phyloP scores from a whole-genome alignment of 2,797 vertebrate species.

The Chloroceryle amazona region DNA sequence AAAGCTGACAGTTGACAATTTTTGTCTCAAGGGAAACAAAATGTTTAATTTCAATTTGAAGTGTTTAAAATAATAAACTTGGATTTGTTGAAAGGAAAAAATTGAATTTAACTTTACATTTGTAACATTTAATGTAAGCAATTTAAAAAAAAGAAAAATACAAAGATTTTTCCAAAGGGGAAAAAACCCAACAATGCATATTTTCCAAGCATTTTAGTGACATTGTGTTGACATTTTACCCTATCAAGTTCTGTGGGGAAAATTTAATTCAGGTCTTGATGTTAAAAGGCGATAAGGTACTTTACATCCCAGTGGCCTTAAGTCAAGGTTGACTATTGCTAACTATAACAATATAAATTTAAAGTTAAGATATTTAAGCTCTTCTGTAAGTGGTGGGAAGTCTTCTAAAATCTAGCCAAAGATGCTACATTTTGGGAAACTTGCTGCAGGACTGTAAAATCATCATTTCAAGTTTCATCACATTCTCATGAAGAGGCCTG shows the following conservation, averaged over 20 bases:
- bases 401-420: background rate
- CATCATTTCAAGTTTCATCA: background rate
- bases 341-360: background rate
- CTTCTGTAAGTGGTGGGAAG: background rate
- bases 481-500: background rate
- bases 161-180: background rate
- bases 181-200: background rate
- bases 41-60: background rate
- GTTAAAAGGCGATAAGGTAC: background rate
- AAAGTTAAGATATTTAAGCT: background rate
- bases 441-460: background rate
- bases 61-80: background rate
- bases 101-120: background rate
- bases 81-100: background rate
- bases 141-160: background rate
- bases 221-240: background rate
- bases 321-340: background rate
- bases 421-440: background rate
- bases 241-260: background rate
- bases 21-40: background rate
- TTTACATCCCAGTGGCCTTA: background rate
- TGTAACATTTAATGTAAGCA: background rate
- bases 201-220: background rate
- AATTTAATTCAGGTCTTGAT: background rate
- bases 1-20: background rate